phyloP scores from a whole-genome alignment of 2,888 invertebrate genomes.

The Mythimna impura region DNA sequence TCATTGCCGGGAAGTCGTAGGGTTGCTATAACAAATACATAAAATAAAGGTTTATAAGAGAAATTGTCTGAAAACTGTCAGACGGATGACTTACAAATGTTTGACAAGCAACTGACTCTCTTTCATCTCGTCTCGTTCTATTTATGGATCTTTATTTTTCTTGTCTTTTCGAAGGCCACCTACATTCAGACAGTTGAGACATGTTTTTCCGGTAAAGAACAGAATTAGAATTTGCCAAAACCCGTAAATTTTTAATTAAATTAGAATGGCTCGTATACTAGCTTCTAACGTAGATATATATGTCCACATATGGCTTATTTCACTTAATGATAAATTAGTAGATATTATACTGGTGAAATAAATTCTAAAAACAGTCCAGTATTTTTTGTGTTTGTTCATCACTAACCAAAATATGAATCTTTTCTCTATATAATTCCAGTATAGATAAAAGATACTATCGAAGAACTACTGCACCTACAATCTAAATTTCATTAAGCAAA shows the following conservation, averaged over 20 bases:
- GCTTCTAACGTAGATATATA: no score
- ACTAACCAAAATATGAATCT: no score
- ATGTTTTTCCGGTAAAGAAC: background rate
- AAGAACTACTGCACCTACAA: background rate
- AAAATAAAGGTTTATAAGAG: conserved; percentile 72
- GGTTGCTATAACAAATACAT: conserved; percentile 69
- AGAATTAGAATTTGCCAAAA: background rate
- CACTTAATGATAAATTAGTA: no score
- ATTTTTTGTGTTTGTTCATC: no score
- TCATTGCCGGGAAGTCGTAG: conserved; percentile 79
- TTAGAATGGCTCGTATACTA: no score
- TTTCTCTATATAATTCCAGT: no score
- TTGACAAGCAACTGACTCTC: conserved; percentile 30
- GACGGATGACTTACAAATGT: conserved; percentile 47
- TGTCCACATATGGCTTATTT: background rate
- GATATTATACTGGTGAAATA: no score
- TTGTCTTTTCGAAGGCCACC: conserved; percentile 36
- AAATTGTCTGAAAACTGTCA: conserved; percentile 57
- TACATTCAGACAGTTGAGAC: conserved; percentile 6
- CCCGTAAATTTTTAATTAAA: background rate
- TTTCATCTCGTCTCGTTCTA: conserved; percentile 39
- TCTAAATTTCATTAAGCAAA: background rate
- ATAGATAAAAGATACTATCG: no score
- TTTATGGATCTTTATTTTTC: conserved; percentile 17
- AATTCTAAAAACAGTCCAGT: no score